phyloP scores from a whole-genome alignment of 2,888 invertebrate genomes.

The Heliconius charithonia region DNA sequence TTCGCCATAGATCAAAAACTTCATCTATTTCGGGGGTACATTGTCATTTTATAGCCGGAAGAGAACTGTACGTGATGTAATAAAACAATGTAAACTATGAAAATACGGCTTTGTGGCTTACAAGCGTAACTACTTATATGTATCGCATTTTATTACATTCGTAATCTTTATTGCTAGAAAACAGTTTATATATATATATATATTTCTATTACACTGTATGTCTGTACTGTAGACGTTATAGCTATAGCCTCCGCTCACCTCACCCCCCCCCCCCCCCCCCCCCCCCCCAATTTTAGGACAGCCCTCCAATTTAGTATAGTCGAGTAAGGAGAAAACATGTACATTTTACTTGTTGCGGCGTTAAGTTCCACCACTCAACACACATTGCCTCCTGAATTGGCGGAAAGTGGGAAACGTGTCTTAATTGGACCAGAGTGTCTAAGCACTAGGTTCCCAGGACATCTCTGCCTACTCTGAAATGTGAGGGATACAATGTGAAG shows the following conservation, averaged over 20 bases:
- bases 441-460: no score
- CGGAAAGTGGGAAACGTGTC: no score
- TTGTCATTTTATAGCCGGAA: background rate
- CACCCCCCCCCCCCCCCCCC: no score
- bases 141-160: background rate
- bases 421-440: no score
- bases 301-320: no score
- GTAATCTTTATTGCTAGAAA: background rate
- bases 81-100: conserved; percentile 2
- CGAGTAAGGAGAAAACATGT: no score
- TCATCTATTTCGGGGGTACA: background rate
- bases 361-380: no score
- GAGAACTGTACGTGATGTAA: conserved; percentile 3
- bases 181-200: background rate
- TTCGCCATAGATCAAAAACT: background rate
- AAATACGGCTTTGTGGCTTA: background rate
- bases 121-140: background rate
- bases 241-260: no score
- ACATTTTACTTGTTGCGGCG: no score
- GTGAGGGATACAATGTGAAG: no score
- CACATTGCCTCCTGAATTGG: no score
- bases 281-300: background rate
- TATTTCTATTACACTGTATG: background rate
- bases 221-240: background rate
- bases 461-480: no score